Conservation (phyloP, 2,797 vertebrate species). For the Bufotes viridis region DNA sequence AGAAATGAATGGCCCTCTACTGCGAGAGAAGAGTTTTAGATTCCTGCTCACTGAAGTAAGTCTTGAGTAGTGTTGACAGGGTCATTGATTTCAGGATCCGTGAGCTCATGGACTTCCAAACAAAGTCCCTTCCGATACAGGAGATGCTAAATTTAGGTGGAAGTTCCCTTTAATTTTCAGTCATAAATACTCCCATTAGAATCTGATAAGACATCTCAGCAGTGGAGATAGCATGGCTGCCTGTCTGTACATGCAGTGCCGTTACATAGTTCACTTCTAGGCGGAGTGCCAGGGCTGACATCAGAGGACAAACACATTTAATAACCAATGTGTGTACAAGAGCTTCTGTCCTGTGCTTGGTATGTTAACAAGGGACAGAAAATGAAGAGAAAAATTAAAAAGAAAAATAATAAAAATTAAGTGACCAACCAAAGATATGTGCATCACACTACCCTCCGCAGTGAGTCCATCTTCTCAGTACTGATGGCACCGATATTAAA, state of each 20-base stretch:
- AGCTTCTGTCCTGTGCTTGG: neutral
- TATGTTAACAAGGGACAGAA: neutral
- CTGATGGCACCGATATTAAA: neutral
- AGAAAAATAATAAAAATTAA: no score
- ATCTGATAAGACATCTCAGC: neutral
- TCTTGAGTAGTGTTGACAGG: neutral
- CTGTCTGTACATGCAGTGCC: constrained; percentile 7
- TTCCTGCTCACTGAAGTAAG: no score
- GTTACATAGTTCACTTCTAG: neutral
- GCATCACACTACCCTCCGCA: no score
- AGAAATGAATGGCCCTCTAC: no score
- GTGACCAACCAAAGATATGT: no score
- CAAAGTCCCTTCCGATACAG: neutral
- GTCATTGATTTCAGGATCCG: neutral
- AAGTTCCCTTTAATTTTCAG: neutral
- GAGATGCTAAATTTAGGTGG: neutral
- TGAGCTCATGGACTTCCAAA: neutral
- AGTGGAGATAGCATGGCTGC: neutral
- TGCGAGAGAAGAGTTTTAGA: no score
- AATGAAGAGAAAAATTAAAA: neutral
- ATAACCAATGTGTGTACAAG: neutral
- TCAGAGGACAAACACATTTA: neutral
- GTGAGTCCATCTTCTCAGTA: neutral
- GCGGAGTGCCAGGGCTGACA: constrained; percentile 5
- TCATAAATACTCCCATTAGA: neutral